Base-by-base conservation (phyloP, 2,888 invertebrate genomes). In the Parnassius smintheus region DNA sequence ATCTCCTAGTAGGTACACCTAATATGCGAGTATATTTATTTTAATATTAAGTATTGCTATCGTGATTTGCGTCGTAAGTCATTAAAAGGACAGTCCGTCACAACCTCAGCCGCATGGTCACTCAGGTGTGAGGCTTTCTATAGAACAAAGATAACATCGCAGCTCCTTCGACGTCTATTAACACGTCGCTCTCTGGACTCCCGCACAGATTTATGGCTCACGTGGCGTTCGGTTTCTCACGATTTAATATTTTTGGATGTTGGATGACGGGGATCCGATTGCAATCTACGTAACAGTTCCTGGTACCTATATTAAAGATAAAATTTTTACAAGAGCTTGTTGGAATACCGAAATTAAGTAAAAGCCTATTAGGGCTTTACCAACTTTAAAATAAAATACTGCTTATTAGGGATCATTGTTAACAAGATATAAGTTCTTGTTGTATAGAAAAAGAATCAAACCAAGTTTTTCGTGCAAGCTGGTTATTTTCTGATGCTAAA, bases 91-190 rank as follows among this genome's bases (percentile, higher is more conserved):
- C 35, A 12, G 49, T 61, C 60, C 55, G 3, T 8, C 3, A 2
- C 11, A 2, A 1, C 8, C 1, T 13, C 1, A 9, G 22, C 8
- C 18, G 41, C 35, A 13, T 55, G 59, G 54, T 4, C 2, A 1
- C 35, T 18, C 41, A 7, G 18, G 50, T 46, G 52, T 44, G 49
- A 69, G 60, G 65, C 53, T 62, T 74, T 75, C 71, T 69, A 64
- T 62, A 61, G 66, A 75, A 72, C 50, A 54, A 57, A 61, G 75
- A 76, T 76, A 74, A 61, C 62, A 75, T 76, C 76, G 44, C 25
- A 11, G 56, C 59, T 42, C 25, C 54, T 65, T 67, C 65, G 61
- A 66, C 58, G 67, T 64, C 65, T 68, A 68, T 72, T 68, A 71
- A 66, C 72, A 70, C 72, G 72, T 67, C 49, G 58, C 49, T 63